Conservation (phyloP, 2,888 invertebrate genomes). For the Pachydiplax longipennis region DNA sequence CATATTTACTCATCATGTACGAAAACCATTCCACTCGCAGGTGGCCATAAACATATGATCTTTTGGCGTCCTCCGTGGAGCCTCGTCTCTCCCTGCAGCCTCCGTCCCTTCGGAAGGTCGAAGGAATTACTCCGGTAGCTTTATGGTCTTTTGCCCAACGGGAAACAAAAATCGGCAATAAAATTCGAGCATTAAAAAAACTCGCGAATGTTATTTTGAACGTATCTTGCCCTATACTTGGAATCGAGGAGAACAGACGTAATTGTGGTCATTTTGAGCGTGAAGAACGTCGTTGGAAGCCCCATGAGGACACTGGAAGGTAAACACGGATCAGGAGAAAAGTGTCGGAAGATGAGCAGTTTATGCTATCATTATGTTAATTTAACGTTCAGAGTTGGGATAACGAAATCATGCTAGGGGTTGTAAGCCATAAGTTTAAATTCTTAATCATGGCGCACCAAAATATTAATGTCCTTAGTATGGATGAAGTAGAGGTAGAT, state of each 20-base stretch:
- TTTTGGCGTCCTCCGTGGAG: background rate
- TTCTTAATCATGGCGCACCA: no score
- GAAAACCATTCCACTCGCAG: background rate
- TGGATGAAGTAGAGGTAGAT: no score
- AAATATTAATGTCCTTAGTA: no score
- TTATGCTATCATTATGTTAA: no score
- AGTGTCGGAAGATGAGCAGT: no score
- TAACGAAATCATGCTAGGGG: no score
- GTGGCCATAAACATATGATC: background rate
- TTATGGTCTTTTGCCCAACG: background rate
- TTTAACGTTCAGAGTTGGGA: no score
- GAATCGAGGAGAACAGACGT: background rate
- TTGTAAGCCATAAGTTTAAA: no score
- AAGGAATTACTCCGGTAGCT: background rate
- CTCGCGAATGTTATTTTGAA: background rate
- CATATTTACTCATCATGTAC: no score
- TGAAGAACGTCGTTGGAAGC: background rate
- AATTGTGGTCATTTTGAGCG: background rate
- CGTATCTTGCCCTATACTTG: background rate
- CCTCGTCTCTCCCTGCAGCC: background rate
- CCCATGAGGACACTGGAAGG: no score
- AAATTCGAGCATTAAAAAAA: background rate
- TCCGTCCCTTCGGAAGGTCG: background rate
- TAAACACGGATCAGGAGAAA: no score
- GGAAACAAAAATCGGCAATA: background rate